These are phyloP conservation scores for Trichopria drosophilae DNA, from an alignment of 2,888 invertebrate species.

Conservation along the genomic window DNA sequence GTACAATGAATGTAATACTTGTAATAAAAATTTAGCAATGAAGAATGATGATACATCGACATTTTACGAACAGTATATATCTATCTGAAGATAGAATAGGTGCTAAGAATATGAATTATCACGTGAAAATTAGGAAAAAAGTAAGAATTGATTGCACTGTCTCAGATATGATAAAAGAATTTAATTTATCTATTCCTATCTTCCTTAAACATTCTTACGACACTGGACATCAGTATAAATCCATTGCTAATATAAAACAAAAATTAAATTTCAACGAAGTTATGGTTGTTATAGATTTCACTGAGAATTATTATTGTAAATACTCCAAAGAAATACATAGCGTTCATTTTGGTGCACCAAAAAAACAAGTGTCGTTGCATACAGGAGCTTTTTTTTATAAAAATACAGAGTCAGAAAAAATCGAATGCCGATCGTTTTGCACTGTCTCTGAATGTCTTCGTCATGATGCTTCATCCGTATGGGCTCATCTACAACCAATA, in stretches of 20 bases:
- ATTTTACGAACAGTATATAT: slow-evolving; percentile 14
- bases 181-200: slow-evolving; percentile 11
- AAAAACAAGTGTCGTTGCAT: slow-evolving; percentile 13
- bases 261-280: slow-evolving; percentile 14
- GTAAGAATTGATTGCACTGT: slow-evolving; percentile 7
- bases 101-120: slow-evolving; percentile 18
- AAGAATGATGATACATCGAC: background rate
- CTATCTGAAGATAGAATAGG: slow-evolving; percentile 13
- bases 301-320: slow-evolving; percentile 21
- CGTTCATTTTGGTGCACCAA: slow-evolving; percentile 20
- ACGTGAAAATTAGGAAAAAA: slow-evolving; percentile 18
- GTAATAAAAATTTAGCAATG: background rate
- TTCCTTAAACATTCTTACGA: slow-evolving; percentile 15
- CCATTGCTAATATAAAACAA: slow-evolving; percentile 5
- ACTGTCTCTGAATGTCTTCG: background rate
- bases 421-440: background rate
- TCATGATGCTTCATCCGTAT: no score
- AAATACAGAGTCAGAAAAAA: background rate
- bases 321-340: slow-evolving; percentile 21
- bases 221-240: slow-evolving; percentile 18
- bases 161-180: slow-evolving; percentile 6
- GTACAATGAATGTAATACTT: background rate
- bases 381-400: background rate
- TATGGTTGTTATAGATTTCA: slow-evolving; percentile 15
- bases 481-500: no score